Base-by-base conservation (phyloP, 2,797 vertebrate species). In the Balearica regulorum region DNA sequence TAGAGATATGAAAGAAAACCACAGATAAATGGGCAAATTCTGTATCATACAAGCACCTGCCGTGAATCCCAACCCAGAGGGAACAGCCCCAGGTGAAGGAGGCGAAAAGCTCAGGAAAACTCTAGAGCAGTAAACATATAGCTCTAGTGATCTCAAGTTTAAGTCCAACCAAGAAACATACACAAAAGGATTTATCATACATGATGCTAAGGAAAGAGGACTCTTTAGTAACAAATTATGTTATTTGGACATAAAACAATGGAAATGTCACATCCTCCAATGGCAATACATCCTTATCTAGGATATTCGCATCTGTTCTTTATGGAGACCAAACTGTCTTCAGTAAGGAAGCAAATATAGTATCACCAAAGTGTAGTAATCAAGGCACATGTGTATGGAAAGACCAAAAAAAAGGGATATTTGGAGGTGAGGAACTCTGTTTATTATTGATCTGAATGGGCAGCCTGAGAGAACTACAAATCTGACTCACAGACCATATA, bases 371-470 rank as follows among this genome's bases (percentile, higher is more conserved):
- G 16, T 14, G 12, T 11, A 80, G 53, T 24, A 54, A 80, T 14
- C 3, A 19, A 60, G n/a, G 61, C 54, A 83, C 0, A 0, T 8
- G 11, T 33, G 9, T 24, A 72, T 4, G 13, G 13, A 39, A 14
- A 49, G 33, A 41, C 0, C 53, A 22, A 2, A 13, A 43, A 77
- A 57, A 15, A 58, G 4, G 22, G 6, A 5, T 8, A 49, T 49
- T 58, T 78, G 24, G 19, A 66, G 29, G 24, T 43, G 49, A 73
- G 43, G n/a, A 84, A 61, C 43, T 57, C 44, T 43, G 9, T 44
- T 28, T 54, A 33, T 26, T 77, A 61, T n/a, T 90, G 58, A 66
- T 69, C 54, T 54, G 51, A 86, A 49, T 2, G 1, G 9, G 48
- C 15, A 94, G 48, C 43, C n/a, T n/a, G 57, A 83, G n/a, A 78